Base-by-base conservation (phyloP, 1,140 invertebrate genomes). In the Pogonognathellus flavescens region DNA sequence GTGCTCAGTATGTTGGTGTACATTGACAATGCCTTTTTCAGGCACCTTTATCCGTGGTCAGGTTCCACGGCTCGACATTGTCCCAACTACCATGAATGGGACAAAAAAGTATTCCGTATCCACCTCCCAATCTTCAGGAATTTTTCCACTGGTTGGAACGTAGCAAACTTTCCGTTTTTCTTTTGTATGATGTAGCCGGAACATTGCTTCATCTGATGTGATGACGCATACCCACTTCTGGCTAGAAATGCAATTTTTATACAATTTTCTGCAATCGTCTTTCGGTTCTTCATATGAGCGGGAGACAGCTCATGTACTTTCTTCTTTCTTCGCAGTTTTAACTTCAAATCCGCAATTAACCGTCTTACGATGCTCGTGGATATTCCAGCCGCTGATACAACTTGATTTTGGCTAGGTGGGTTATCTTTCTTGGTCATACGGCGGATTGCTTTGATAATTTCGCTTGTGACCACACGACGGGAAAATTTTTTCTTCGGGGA, bases 201-300 rank as follows among this genome's bases (percentile, higher is more conserved):
- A 80, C n/a, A 49, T n/a, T 41, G 70, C 85, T 52, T 86, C 85
- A 49, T 86, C 85, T 52, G 84, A 49, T 31, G 82, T 86, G 5
- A 84, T 82, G 22, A 84, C 82, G 62, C 20, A 84, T 84, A 76
- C 53, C 25, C 25, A 55, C n/a, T 62, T 76, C 10, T 80, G 31
- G 1, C 82, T 82, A 16, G 50, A 62, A 62, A 62, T 62, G 1
- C 59, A 62, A 2, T n/a, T 62, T 62, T 83, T 16, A 76, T 86
- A 86, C n/a, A 86, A 59, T 22, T 70, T 83, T 55, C 84, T 80
- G 18, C 66, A 53, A 31, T 85, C 1, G 59, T 62, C 59, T 62
- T 62, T 8, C 59, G 13, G 13, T 62, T 3, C 13, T 6, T 62
- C 13, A 5, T 62, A 62, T 62, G 59, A 8, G 1, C 6, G 6